Conservation (phyloP, 2,888 invertebrate genomes). For the Euclidia mi region DNA sequence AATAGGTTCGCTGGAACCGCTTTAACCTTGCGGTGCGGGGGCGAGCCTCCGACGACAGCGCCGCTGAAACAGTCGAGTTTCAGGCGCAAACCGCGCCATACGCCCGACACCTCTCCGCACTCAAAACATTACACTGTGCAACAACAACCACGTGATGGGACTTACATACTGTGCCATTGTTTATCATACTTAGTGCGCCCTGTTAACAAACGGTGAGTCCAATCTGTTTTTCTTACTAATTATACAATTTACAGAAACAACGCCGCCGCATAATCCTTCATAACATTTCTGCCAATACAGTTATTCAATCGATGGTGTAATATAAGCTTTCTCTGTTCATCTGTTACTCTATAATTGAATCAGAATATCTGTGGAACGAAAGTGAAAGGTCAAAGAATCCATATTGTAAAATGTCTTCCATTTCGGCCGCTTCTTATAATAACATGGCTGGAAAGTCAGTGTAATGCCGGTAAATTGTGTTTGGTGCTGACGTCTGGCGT, state of each 20-base stretch:
- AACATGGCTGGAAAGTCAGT: no score
- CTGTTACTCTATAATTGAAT: no score
- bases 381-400: not conserved
- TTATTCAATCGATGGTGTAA: no score
- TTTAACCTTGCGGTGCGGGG: conserved; percentile 39
- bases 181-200: conserved; percentile 62
- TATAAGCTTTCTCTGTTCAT: no score
- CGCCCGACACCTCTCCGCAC: conserved; percentile 48
- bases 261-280: no score
- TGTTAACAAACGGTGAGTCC: conserved; percentile 61
- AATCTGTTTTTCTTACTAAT: no score
- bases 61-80: conserved; percentile 63
- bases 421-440: not conserved
- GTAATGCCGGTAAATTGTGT: no score
- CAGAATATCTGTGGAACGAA: not conserved
- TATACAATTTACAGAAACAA: no score
- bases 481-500: no score
- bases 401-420: conserved; percentile 1
- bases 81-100: conserved; percentile 61
- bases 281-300: no score
- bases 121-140: conserved; percentile 43
- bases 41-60: conserved; percentile 65
- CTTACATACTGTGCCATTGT: conserved; percentile 57
- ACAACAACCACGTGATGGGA: conserved; percentile 67
- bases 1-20: conserved; percentile 55